Conservation (phyloP, 2,797 vertebrate species). For the Falco rusticolus region DNA sequence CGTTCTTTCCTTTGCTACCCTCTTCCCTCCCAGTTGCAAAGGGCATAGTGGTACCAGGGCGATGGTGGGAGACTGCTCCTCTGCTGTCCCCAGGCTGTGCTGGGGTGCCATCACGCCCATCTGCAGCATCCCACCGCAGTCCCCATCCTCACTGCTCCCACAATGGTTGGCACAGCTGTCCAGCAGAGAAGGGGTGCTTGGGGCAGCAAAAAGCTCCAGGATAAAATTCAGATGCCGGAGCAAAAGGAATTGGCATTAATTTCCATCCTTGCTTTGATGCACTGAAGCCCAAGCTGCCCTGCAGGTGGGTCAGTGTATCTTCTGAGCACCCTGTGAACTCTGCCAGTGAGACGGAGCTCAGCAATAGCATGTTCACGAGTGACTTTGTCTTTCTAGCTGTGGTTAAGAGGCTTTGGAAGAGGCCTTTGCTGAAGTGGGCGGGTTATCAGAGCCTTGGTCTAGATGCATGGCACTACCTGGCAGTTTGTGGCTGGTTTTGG, state of each 20-base stretch:
- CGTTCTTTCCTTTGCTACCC: neutral
- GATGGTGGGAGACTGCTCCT: neutral
- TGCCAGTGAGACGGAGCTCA: rapidly evolving
- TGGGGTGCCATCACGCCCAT: neutral
- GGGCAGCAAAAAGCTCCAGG: neutral
- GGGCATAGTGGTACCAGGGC: rapidly evolving
- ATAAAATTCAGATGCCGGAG: neutral
- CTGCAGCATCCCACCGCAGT: neutral
- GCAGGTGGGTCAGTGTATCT: rapidly evolving
- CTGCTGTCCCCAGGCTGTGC: neutral
- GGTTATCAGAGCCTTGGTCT: rapidly evolving
- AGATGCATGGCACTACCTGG: rapidly evolving
- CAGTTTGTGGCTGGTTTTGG: neutral
- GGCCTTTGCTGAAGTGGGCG: neutral
- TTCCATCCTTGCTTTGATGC: neutral
- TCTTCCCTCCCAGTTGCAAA: neutral
- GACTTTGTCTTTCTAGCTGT: neutral
- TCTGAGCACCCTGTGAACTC: neutral
- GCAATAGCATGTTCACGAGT: neutral
- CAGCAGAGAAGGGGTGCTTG: neutral
- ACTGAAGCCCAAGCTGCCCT: neutral
- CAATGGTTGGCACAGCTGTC: rapidly evolving
- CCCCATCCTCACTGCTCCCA: neutral
- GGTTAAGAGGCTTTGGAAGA: neutral
- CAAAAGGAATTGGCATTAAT: neutral